phyloP scores from a whole-genome alignment of 2,888 invertebrate species.

The Oxystoma pomonae region DNA sequence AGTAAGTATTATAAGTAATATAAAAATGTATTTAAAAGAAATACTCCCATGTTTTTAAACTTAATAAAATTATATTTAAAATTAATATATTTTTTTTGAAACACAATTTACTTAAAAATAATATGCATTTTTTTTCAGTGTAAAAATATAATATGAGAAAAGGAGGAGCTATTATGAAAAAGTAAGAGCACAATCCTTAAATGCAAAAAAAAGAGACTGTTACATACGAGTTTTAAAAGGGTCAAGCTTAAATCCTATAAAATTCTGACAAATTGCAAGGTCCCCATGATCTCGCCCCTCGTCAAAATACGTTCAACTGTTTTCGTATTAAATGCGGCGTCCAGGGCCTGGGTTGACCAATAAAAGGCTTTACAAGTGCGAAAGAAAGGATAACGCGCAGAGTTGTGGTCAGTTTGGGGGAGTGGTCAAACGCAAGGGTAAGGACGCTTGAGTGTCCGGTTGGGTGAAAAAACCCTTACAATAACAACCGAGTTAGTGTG shows the following conservation, averaged over 20 bases:
- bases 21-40: too few relatives aligned
- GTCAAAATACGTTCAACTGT: background rate
- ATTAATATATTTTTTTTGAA: too few relatives aligned
- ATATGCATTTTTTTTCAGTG: too few relatives aligned
- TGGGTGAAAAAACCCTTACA: slow-evolving; percentile 32
- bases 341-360: slow-evolving; percentile 27
- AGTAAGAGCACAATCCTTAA: too few relatives aligned
- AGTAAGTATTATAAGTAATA: too few relatives aligned
- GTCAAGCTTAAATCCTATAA: background rate
- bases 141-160: too few relatives aligned
- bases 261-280: background rate
- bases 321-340: background rate
- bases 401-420: slow-evolving; percentile 43
- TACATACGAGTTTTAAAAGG: too few relatives aligned
- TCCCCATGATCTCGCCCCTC: background rate
- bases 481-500: slow-evolving; percentile 13
- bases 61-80: too few relatives aligned
- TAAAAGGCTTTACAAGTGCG: slow-evolving; percentile 19
- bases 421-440: slow-evolving; percentile 46
- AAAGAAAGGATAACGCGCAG: slow-evolving; percentile 33
- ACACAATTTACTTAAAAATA: too few relatives aligned
- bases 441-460: slow-evolving; percentile 31
- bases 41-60: too few relatives aligned
- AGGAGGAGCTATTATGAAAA: too few relatives aligned
- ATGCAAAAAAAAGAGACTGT: too few relatives aligned